These are phyloP conservation scores for Turnix velox DNA, from an alignment of 2,113 vertebrate genomes.

Conservation along the genomic window DNA sequence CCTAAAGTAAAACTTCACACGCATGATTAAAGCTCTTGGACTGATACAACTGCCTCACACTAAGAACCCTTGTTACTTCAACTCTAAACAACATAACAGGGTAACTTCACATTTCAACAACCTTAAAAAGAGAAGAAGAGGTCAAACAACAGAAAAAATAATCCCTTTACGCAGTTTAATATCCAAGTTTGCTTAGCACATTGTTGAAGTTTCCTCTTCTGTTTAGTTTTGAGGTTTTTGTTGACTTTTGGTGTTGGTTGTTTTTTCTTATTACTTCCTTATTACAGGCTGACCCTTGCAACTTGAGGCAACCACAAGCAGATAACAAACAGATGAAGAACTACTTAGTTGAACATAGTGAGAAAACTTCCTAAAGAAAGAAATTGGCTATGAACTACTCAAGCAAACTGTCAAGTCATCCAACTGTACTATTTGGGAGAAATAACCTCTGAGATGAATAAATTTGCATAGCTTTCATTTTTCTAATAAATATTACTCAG, in stretches of 20 bases:
- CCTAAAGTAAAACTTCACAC: neutral
- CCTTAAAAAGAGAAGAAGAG: neutral
- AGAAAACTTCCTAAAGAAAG: neutral
- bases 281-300: neutral
- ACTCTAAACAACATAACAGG: neutral
- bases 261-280: neutral
- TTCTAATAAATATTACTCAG: neutral
- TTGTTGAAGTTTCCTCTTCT: neutral
- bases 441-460: neutral
- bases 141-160: neutral
- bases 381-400: neutral
- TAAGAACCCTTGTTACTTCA: neutral
- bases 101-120: neutral
- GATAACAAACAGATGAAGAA: neutral
- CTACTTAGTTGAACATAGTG: neutral
- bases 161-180: neutral
- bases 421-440: neutral
- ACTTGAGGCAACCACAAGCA: neutral
- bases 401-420: neutral
- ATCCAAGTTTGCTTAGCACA: neutral
- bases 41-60: neutral
- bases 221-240: neutral
- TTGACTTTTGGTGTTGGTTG: neutral
- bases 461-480: neutral
- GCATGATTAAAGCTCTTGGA: neutral